A percentile compares a stretch with the other conserved stretches of the same genome.
Conservation (phyloP, 2,113 vertebrate species). For the Centropristis striata region DNA sequence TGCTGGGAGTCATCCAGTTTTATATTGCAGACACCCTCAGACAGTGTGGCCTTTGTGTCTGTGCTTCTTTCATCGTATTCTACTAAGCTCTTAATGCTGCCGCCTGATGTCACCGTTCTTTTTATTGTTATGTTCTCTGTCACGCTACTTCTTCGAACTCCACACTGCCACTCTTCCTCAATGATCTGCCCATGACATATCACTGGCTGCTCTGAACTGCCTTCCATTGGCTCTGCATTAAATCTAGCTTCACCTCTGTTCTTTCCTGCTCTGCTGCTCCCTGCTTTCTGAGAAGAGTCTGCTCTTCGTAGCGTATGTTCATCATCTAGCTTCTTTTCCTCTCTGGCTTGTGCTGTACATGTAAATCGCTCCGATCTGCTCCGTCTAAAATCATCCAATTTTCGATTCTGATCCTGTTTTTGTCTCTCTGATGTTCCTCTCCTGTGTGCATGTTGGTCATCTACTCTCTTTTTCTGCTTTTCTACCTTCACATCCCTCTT, state of each 20-base stretch:
- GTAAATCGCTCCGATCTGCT: background rate
- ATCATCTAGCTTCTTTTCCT: background rate
- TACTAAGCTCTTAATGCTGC: background rate
- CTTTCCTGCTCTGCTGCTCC: background rate
- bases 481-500: background rate
- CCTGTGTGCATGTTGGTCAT: background rate
- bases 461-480: background rate
- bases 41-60: background rate
- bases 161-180: background rate
- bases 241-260: background rate
- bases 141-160: accelerated
- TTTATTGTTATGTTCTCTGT: accelerated
- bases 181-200: accelerated
- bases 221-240: background rate
- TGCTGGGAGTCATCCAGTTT: background rate
- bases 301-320: background rate
- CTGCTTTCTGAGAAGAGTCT: constrained; percentile 4
- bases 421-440: background rate
- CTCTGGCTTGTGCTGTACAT: background rate
- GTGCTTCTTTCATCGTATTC: background rate
- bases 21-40: accelerated
- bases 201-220: background rate
- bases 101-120: too few relatives aligned
- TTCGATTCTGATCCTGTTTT: background rate
- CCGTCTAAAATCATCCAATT: background rate